phyloP scores from a whole-genome alignment of 2,797 vertebrate genomes.

The Zenarchopterus dispar region DNA sequence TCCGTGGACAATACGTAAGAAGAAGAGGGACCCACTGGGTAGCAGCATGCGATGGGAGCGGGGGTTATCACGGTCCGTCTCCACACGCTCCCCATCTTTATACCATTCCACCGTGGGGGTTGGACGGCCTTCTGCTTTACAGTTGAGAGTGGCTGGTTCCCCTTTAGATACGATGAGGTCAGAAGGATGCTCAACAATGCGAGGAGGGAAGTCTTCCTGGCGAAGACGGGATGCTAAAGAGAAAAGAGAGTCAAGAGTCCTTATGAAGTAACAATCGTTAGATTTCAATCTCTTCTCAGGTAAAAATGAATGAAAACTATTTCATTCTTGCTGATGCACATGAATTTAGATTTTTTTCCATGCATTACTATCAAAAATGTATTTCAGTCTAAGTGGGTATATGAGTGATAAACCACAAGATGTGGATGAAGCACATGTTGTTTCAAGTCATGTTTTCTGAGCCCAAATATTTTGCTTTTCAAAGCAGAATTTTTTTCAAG shows the following conservation, averaged over 20 bases:
- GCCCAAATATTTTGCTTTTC: no score
- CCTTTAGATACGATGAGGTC: slow-evolving; percentile 97
- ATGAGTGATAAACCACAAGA: no score
- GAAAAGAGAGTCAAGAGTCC: neutral
- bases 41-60: slow-evolving; percentile 96
- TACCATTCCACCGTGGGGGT: slow-evolving; percentile 96
- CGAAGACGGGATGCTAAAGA: slow-evolving; percentile 92
- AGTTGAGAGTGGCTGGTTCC: slow-evolving; percentile 96
- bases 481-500: no score
- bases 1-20: slow-evolving; percentile 94
- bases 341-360: no score
- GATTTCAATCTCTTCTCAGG: neutral
- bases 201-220: slow-evolving; percentile 93
- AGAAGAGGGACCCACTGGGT: slow-evolving; percentile 96
- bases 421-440: no score
- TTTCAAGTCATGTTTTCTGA: no score
- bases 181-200: slow-evolving; percentile 96
- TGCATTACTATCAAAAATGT: no score
- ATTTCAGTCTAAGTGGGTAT: no score
- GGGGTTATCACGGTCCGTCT: slow-evolving; percentile 93
- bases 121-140: slow-evolving; percentile 95
- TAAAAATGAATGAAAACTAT: neutral
- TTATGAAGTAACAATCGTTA: slow-evolving; percentile 10
- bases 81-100: slow-evolving; percentile 94
- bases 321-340: neutral